Evolutionary conservation across 2,113 vertebrate genomes (phyloP), one percentile per base, ranked within the genome.

Genomic region (Sylvilagus bachmani): DNA sequence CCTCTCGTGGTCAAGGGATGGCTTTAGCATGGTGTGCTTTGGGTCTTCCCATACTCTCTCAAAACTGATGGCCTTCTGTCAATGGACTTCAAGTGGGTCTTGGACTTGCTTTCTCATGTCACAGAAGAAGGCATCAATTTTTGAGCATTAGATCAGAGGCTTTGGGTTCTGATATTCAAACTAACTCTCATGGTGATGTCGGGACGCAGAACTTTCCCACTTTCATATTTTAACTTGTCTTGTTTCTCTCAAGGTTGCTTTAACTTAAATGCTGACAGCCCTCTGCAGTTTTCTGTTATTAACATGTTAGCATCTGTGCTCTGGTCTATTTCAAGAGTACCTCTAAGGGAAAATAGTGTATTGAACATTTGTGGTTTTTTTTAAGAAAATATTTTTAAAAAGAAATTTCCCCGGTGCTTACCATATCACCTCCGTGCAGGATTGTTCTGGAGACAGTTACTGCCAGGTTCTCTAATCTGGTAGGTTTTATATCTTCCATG

Each of bases 391-490:
- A 86, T 89, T 55, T 96, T 92, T 53, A 74, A 85, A 98, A 89
- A 70, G 25, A 51, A 89, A 94, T 75, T 82, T 81, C 11, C 81
- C 27, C 38, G 12, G 44, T 91, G 25, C 66, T 93, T 97, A 87
- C 16, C 22, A 71, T 55, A 22, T 91, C 33, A 61, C 8, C 73
- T 89, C 80, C 94, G 66, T 91, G 74, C 79, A 97, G 78, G 94
- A 84, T 97, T 98, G 98, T 97, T 97, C 93, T 97, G 86, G 75
- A 86, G 19, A 84, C 0, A n/a, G 86, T 79, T 96, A 89, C 93
- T 92, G 97, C 97, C 96, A 94, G 95, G 97, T 96, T 91, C 95
- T 97, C 74, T 97, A 97, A 96, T 98, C 95, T 84, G 94, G 93
- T 92, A 90, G 24, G 94, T 97, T 97, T 96, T 95, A 90, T 96